phyloP scores from a whole-genome alignment of 2,797 vertebrate genomes.

The Mionectes olivaceus region DNA sequence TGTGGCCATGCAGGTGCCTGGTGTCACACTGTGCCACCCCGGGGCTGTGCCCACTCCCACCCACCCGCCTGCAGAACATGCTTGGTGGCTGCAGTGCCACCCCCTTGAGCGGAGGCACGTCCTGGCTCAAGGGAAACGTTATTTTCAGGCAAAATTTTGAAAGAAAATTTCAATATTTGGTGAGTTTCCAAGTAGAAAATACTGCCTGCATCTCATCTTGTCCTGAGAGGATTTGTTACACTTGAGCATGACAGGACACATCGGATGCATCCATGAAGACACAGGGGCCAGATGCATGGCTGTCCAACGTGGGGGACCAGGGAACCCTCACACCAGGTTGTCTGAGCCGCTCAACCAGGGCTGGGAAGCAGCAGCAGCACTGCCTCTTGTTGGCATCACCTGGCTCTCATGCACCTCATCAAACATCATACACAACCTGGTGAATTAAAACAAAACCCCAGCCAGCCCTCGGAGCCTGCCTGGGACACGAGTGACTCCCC shows the following conservation, averaged over 20 bases:
- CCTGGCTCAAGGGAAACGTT: not conserved
- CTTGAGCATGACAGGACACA: not conserved
- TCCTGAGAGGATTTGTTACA: not conserved
- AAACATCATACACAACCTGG: not conserved
- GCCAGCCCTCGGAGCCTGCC: rapidly evolving
- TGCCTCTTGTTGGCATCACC: not conserved
- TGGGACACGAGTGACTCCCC: not conserved
- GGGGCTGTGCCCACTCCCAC: not conserved
- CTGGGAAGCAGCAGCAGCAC: not conserved
- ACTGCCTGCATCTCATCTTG: not conserved
- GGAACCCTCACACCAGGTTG: rapidly evolving
- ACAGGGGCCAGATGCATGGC: not conserved
- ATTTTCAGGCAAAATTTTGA: not conserved
- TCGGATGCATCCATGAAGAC: rapidly evolving
- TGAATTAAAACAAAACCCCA: not conserved
- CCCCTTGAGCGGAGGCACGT: not conserved
- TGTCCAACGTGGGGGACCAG: rapidly evolving
- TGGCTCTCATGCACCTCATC: not conserved
- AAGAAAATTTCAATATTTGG: not conserved
- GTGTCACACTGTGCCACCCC: rapidly evolving
- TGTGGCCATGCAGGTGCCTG: rapidly evolving
- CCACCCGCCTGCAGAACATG: not conserved
- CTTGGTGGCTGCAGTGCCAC: not conserved
- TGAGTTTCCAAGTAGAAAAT: not conserved
- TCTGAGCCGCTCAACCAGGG: not conserved